Base-by-base conservation (phyloP, 2,888 invertebrate species). In the Dasypolia templi region DNA sequence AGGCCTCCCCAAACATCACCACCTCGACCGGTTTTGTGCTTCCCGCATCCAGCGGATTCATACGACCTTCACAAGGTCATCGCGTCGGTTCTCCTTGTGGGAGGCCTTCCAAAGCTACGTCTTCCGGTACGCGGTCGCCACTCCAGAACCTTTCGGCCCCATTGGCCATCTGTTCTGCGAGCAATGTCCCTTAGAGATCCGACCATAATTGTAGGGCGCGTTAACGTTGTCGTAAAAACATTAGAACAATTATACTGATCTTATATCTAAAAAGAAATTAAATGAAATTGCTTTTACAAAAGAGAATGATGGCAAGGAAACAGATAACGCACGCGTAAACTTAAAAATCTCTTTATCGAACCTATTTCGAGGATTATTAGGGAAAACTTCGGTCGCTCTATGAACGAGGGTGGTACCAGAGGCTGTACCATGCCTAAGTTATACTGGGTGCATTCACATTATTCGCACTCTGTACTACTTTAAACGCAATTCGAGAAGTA, bases 301-400 rank as follows among this genome's bases (percentile, higher is more conserved):
- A 26, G 42, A 64, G n/a, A 68, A 64, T 44, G 7, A 42, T 26
- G 39, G 19, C 29, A 51, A 55, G 22, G 32, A 51, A 72, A 56
- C n/a, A 67, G 58, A 53, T 64, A 72, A 69, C 53, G 55, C 4
- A 46, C 22, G 55, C 26, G 59, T 72, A 64, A 67, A 71, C 58
- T 39, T 81, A 59, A 56, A 72, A 77, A 76, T 65, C 59, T 51
- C 32, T n/a, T 39, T 22, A 59, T 39, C 39, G 39, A 67, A 71
- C 32, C 66, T n/a, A 58, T 70, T 80, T n/a, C n/a, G 3, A 63
- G 42, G 46, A 51, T 64, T 66, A 62, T 66, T 80, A 46, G 35
- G 29, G n/a, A 53, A 77, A 72, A 72, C 81, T 81, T 64, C 72
- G 56, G 51, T 68, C 17, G 26, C 44, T 59, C 11, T 55, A 61